Evolutionary conservation across 2,888 invertebrate species (phyloP), one percentile per base, ranked within the genome.

Genomic region (Lomographa bimaculata): DNA sequence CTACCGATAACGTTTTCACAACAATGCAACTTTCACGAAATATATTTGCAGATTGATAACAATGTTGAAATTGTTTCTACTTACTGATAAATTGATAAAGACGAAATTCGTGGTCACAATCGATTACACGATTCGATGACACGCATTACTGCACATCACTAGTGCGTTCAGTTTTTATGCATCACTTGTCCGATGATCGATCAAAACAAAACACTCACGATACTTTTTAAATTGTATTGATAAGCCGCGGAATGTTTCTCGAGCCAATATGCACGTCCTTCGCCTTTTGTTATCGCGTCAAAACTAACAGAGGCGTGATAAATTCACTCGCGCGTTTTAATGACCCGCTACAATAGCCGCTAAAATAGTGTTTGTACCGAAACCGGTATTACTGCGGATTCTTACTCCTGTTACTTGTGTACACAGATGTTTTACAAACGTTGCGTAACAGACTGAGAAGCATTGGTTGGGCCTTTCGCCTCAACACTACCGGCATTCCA

Each of bases 261-360:
- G 4, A 14, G 2, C 53, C 29, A 32, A 57, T 58, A 57, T 60
- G 64, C 69, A 77, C 81, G 80, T 79, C 78, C 67, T 69, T 46
- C 66, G 56, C 63, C 71, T 65, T 60, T 68, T 79, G 75, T 80
- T 79, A 82, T 79, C 80, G 73, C 67, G 41, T 63, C 65, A 59
- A 65, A 62, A 81, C 81, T 82, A 79, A 79, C 74, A 65, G 49
- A 43, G 57, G 51, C 58, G 67, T 61, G 57, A 63, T 64, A 67
- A 67, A 63, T 69, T 71, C 60, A 74, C 65, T 65, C 62, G 54
- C 70, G 65, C 67, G 64, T 63, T 71, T 69, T 68, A 72, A 71
- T 66, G 35, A 51, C 47, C 54, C 60, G 53, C 62, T 55, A 71
- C 71, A 76, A 77, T 73, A 71, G 70, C 64, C 59, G 72, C 71